Evolutionary conservation across 2,888 invertebrate species (phyloP).

Genomic region (Melanotus villosus): DNA sequence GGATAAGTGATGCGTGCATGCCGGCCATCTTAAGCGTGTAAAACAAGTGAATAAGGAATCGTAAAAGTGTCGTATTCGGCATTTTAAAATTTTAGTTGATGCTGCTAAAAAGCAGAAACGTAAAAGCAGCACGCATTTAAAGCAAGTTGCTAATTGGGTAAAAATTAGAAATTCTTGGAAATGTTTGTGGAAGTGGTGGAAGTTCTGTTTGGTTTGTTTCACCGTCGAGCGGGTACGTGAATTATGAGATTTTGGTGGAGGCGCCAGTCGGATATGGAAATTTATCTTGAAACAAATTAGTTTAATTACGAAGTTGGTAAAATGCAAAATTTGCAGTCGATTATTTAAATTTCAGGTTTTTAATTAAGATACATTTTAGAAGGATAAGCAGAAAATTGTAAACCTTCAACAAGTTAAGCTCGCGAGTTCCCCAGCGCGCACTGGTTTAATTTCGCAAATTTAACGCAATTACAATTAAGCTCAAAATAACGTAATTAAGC

Average conservation of each 20-base stretch:
- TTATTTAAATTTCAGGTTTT: slow-evolving; percentile 53
- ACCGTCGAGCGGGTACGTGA: slow-evolving; percentile 31
- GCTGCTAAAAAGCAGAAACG: too few species aligned
- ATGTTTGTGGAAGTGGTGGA: slow-evolving; percentile 36
- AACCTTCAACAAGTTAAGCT: slow-evolving; percentile 56
- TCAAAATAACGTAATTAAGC: slow-evolving; percentile 59
- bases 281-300: slow-evolving; percentile 37
- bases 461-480: slow-evolving; percentile 61
- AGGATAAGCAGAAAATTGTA: slow-evolving; percentile 50
- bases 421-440: slow-evolving; percentile 50
- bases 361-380: slow-evolving; percentile 54
- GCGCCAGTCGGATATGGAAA: slow-evolving; percentile 37
- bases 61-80: too few species aligned
- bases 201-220: slow-evolving; percentile 39
- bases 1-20: too few species aligned
- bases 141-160: slow-evolving; percentile 32
- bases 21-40: too few species aligned
- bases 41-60: too few species aligned
- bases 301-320: slow-evolving; percentile 38
- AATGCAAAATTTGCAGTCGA: slow-evolving; percentile 40
- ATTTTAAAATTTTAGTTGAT: too few species aligned
- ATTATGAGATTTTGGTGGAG: slow-evolving; percentile 37
- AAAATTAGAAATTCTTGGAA: slow-evolving; percentile 35
- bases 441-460: slow-evolving; percentile 59
- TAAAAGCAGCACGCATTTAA: slow-evolving; percentile 21